A percentile compares a stretch with the other conserved stretches of the same genome.
Evolutionary conservation across 2,888 invertebrate genomes (phyloP).

Genomic region (Drosophila maculinotata): DNA sequence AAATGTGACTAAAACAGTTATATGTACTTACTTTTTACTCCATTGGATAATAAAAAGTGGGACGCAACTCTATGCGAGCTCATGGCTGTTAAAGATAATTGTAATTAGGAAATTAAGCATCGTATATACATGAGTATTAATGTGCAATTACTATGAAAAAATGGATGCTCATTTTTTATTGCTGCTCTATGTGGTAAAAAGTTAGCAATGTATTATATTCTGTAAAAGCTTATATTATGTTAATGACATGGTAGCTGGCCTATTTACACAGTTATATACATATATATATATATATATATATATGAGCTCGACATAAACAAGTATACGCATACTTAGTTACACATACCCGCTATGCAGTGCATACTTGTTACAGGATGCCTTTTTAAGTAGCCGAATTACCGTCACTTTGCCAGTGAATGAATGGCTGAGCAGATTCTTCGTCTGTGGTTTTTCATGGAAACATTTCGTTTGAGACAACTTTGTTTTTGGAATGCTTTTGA

Average conservation of each 20-base stretch:
- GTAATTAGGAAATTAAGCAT: conserved; percentile 11
- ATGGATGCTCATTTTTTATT: not conserved
- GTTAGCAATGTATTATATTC: not conserved
- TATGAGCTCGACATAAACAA: too few species aligned
- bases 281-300: too few species aligned
- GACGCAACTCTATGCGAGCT: not conserved
- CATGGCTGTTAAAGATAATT: conserved; percentile 11
- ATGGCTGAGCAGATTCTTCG: not conserved
- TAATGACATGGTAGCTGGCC: not conserved
- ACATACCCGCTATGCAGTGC: not conserved
- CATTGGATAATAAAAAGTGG: not conserved
- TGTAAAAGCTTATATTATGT: conserved; percentile 1
- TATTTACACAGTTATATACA: too few species aligned
- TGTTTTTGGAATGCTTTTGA: conserved; percentile 10
- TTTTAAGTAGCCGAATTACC: not conserved
- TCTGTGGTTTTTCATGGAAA: conserved; percentile 1
- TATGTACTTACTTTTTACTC: not conserved
- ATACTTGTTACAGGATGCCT: too few species aligned
- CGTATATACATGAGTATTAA: not conserved
- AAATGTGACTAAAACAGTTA: not conserved
- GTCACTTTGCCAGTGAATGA: not conserved
- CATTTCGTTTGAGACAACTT: conserved; percentile 10
- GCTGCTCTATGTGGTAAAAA: not conserved
- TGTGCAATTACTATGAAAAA: conserved; percentile 28
- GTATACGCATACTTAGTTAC: too few species aligned